These are phyloP conservation scores for Callipepla squamata DNA, from an alignment of 2,113 vertebrate genomes.

Conservation along the genomic window DNA sequence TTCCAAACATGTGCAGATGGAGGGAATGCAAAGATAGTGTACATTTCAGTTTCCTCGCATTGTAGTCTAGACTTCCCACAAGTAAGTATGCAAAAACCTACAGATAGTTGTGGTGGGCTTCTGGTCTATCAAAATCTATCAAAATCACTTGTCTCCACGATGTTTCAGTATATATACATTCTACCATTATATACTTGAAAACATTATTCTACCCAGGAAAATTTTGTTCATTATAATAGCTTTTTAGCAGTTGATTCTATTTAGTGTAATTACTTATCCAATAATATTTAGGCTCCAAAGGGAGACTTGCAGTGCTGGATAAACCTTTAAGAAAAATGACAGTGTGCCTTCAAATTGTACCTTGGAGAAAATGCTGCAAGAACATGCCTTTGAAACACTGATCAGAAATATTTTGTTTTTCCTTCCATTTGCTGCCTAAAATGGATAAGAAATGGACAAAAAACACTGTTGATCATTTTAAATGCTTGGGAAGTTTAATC, in stretches of 20 bases:
- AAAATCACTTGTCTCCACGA: background rate
- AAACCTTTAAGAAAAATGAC: slow-evolving; percentile 23
- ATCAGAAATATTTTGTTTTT: slow-evolving; percentile 4
- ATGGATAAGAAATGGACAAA: background rate
- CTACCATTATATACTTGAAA: background rate
- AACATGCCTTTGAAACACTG: background rate
- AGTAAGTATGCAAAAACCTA: background rate
- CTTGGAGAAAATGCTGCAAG: background rate
- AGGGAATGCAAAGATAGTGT: background rate
- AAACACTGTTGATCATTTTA: background rate
- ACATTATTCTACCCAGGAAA: background rate
- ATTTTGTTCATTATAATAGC: background rate
- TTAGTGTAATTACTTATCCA: slow-evolving; percentile 39
- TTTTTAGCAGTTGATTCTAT: background rate
- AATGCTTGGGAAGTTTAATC: background rate
- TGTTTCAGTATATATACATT: background rate
- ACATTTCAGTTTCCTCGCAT: background rate
- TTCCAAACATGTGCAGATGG: background rate
- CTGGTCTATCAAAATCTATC: background rate
- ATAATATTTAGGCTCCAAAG: background rate
- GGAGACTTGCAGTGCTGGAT: background rate
- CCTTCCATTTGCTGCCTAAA: background rate
- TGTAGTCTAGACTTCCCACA: background rate
- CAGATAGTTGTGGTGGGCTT: background rate
- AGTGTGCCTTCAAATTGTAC: background rate